Conservation (phyloP, 2,888 invertebrate species). For the Scotopteryx bipunctaria region DNA sequence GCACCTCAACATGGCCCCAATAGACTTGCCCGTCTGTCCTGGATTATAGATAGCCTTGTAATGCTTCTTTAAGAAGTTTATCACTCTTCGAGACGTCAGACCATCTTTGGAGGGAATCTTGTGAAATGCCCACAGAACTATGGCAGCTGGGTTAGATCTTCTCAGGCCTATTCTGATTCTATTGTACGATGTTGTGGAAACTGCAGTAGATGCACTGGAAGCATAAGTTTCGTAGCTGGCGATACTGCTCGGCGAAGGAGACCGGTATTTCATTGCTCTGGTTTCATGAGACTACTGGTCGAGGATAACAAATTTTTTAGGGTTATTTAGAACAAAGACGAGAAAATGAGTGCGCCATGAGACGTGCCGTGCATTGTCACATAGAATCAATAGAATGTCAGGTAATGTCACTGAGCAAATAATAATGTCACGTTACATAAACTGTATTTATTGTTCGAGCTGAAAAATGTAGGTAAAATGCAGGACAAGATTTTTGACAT, state of each 20-base stretch:
- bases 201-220: not conserved
- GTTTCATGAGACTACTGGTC: not conserved
- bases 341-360: constrained; percentile 2
- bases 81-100: constrained; percentile 58
- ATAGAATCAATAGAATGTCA: no score
- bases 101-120: constrained; percentile 53
- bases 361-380: not conserved
- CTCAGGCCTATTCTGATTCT: constrained; percentile 48
- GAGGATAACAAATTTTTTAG: not conserved
- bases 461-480: no score
- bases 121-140: constrained; percentile 65
- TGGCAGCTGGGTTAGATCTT: constrained; percentile 57
- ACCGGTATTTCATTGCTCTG: constrained; percentile 5
- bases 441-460: no score
- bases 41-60: constrained; percentile 48
- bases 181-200: constrained; percentile 18
- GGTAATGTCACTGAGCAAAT: no score
- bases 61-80: constrained; percentile 56
- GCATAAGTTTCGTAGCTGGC: not conserved
- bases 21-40: constrained; percentile 50
- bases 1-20: constrained; percentile 53
- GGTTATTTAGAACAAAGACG: not conserved
- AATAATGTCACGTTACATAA: no score
- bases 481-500: no score
- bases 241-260: constrained; percentile 1